Conservation (phyloP, 2,888 invertebrate species). For the Acanthopleura granulata region DNA sequence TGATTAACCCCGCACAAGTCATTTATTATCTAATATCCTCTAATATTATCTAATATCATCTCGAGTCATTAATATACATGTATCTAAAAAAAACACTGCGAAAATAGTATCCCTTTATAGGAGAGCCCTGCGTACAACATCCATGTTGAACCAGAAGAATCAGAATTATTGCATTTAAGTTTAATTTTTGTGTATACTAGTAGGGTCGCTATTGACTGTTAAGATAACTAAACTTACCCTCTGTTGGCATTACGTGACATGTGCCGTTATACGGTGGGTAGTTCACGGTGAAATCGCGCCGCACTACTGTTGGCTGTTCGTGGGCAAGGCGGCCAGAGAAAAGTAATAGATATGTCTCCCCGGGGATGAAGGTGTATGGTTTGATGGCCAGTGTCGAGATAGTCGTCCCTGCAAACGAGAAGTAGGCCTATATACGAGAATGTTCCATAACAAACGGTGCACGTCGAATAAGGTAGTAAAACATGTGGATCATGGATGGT, state of each 20-base stretch:
- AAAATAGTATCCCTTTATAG: no score
- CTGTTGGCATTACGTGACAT: neutral
- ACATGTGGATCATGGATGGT: neutral
- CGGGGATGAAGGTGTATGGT: neutral
- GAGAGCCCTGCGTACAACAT: no score
- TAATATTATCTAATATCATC: no score
- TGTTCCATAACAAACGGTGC: no score
- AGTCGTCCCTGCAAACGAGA: neutral
- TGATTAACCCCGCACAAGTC: no score
- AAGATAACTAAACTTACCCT: neutral
- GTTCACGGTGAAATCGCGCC: neutral
- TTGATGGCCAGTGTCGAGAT: neutral
- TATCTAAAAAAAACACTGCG: no score
- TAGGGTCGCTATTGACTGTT: neutral
- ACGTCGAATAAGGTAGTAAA: neutral
- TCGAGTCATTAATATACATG: no score
- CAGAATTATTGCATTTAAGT: no score
- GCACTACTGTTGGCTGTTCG: neutral
- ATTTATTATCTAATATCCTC: no score
- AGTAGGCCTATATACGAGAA: no score
- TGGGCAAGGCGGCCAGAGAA: neutral
- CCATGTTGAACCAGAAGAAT: no score
- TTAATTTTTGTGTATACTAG: no score
- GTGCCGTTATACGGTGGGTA: constrained; percentile 11
- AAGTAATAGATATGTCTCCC: neutral